A percentile compares a stretch with the other conserved stretches of the same genome.
phyloP scores from a whole-genome alignment of 2,888 invertebrate genomes.

The Phasia obesa region DNA sequence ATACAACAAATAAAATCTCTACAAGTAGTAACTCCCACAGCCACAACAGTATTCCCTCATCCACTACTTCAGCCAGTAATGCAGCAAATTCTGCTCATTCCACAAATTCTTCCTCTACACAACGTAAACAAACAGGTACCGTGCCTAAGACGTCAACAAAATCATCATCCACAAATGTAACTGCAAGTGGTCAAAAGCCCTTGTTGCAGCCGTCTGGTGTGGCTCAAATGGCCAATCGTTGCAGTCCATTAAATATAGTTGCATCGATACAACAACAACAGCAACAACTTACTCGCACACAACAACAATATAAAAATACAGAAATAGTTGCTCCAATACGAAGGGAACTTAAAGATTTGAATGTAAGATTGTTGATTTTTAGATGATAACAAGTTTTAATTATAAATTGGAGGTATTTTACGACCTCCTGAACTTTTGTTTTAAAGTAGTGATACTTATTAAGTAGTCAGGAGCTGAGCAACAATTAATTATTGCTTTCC shows the following conservation, averaged over 20 bases:
- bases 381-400: no score
- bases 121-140: conserved; percentile 84
- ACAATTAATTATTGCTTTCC: no score
- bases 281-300: conserved; percentile 65
- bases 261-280: conserved; percentile 70
- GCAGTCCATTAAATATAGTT: conserved; percentile 66
- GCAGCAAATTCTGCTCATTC: conserved; percentile 16
- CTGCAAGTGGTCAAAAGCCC: conserved; percentile 16
- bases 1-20: conserved; percentile 58
- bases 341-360: conserved; percentile 84
- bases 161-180: conserved; percentile 56
- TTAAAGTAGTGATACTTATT: no score
- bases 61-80: conserved; percentile 15
- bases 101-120: conserved; percentile 25
- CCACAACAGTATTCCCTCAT: conserved; percentile 31
- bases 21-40: conserved; percentile 39
- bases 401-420: no score
- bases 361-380: conserved; percentile 76
- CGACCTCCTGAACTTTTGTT: no score
- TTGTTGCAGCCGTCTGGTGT: conserved; percentile 67
- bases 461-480: no score
- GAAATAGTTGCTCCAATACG: conserved; percentile 86
- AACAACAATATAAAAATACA: conserved; percentile 75
- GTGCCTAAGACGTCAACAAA: conserved; percentile 84
- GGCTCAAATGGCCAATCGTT: conserved; percentile 59